Evolutionary conservation across 2,797 vertebrate genomes (phyloP).

Genomic region (Cyclura pinguis): DNA sequence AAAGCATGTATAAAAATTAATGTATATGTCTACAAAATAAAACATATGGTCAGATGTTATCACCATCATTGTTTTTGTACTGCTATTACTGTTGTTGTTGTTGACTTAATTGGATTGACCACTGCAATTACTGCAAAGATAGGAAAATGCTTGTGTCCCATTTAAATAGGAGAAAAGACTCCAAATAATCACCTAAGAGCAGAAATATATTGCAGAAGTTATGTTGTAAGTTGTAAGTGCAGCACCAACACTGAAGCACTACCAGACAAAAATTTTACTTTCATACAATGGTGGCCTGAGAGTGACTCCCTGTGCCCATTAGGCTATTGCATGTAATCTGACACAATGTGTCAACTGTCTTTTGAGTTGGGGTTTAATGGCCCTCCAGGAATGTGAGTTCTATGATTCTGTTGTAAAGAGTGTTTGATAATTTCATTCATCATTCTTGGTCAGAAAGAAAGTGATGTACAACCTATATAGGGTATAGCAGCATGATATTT

Average conservation of each 20-base stretch:
- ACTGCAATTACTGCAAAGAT: background rate
- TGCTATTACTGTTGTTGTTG: too few relatives aligned
- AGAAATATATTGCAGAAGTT: background rate
- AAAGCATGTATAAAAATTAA: background rate
- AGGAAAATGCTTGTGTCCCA: background rate
- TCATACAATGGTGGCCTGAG: background rate
- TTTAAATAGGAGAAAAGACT: background rate
- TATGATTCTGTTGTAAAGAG: background rate
- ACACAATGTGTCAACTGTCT: background rate
- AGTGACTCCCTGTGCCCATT: background rate
- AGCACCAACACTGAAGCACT: too few relatives aligned
- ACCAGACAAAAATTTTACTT: background rate
- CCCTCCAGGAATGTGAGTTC: background rate
- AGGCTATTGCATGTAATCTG: background rate
- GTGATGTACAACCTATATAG: background rate
- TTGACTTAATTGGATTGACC: background rate
- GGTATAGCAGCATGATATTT: background rate
- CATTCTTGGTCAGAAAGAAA: background rate
- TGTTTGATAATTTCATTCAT: background rate
- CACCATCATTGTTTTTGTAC: too few relatives aligned
- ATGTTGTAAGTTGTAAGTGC: background rate
- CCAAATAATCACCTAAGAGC: background rate
- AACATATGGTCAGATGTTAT: background rate
- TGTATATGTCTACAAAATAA: background rate
- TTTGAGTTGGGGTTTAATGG: background rate